Conservation (phyloP, 2,888 invertebrate genomes). For the Limnephilus auricula region DNA sequence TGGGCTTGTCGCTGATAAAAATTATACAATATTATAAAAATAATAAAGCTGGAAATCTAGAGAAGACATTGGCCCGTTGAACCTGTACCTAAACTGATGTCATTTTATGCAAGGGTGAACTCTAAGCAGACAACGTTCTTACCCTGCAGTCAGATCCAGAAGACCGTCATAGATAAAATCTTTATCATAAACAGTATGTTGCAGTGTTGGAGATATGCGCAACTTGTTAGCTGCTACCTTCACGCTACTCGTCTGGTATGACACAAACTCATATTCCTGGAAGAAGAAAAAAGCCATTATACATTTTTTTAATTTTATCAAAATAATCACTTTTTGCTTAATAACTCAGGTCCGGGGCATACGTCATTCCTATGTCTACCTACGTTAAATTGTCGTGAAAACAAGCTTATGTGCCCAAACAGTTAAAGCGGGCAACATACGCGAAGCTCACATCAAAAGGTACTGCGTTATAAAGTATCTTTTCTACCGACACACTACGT, state of each 20-base stretch:
- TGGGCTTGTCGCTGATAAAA: too few relatives aligned
- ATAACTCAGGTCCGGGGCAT: too few relatives aligned
- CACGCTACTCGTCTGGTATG: conserved; percentile 69
- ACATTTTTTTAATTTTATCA: too few relatives aligned
- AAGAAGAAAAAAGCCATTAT: conserved; percentile 57
- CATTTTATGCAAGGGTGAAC: background rate
- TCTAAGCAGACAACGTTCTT: conserved; percentile 60
- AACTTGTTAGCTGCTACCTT: conserved; percentile 68
- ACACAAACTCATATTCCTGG: conserved; percentile 74
- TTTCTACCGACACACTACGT: too few relatives aligned
- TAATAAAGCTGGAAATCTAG: too few relatives aligned
- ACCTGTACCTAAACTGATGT: background rate
- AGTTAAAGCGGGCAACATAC: too few relatives aligned
- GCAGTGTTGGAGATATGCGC: conserved; percentile 70
- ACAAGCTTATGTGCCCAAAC: too few relatives aligned
- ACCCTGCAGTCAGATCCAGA: conserved; percentile 71
- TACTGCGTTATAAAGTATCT: too few relatives aligned
- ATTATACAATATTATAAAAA: too few relatives aligned
- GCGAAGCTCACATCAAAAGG: too few relatives aligned
- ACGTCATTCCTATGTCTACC: too few relatives aligned
- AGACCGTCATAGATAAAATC: conserved; percentile 68
- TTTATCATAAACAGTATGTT: conserved; percentile 69
- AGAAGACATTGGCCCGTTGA: background rate
- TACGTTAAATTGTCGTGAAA: too few relatives aligned
- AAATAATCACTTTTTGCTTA: background rate